A percentile compares a stretch with the other conserved stretches of the same genome.
Conservation (phyloP, 1,140 invertebrate species). For the Dreissena rostriformis region DNA sequence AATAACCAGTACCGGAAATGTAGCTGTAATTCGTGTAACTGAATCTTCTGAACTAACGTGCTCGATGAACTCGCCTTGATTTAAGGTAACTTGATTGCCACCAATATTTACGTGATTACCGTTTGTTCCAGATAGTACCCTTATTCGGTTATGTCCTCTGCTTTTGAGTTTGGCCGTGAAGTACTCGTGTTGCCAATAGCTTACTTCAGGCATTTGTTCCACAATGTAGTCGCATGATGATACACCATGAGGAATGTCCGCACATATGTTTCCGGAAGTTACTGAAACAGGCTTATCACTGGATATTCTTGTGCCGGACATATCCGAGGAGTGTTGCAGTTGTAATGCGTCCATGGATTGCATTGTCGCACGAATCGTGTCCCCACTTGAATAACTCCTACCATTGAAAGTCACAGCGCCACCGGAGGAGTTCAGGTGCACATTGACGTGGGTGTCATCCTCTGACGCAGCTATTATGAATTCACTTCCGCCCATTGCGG, state of each 20-base stretch:
- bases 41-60: neutral
- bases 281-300: neutral
- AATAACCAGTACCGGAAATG: neutral
- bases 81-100: neutral
- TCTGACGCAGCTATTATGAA: neutral
- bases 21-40: neutral
- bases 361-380: neutral
- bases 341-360: neutral
- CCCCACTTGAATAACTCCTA: neutral
- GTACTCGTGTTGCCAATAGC: neutral
- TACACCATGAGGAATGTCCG: neutral
- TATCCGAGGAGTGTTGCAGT: neutral
- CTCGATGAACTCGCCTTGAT: neutral
- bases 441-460: neutral
- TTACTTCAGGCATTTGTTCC: slow-evolving; percentile 9
- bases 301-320: neutral
- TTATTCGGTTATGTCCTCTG: neutral
- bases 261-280: slow-evolving; percentile 16
- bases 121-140: neutral
- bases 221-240: slow-evolving; percentile 6
- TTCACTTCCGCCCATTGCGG: neutral
- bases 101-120: neutral
- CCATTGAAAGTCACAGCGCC: neutral
- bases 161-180: neutral
- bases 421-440: neutral